Conservation (phyloP, 2,797 vertebrate genomes). For the Setipinna tenuifilis region DNA sequence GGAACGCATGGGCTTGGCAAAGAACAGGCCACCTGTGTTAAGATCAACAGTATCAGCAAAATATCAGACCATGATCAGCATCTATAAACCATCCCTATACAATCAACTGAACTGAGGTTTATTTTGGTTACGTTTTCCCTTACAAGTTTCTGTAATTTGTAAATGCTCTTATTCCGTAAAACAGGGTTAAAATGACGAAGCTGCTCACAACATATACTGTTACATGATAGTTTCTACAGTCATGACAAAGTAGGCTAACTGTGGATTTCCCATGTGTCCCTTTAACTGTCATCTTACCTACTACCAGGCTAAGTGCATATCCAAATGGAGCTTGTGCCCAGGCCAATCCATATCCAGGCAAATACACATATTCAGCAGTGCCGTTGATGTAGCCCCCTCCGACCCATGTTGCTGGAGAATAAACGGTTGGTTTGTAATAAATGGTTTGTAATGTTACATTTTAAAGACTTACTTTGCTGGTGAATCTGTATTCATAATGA, state of each 20-base stretch:
- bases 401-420: conserved; percentile 92
- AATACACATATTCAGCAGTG: conserved; percentile 94
- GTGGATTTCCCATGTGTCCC: neutral
- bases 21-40: conserved; percentile 89
- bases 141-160: neutral
- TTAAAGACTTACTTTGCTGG: neutral
- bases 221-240: neutral
- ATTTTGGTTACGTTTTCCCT: neutral
- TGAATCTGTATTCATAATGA: neutral
- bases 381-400: conserved; percentile 98
- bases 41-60: neutral
- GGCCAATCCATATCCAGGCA: conserved; percentile 88
- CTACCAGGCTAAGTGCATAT: conserved; percentile 91
- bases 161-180: neutral
- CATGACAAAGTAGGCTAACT: neutral
- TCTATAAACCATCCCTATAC: neutral
- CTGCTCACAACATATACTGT: neutral
- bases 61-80: neutral
- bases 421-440: neutral
- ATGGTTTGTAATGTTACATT: neutral
- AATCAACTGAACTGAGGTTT: neutral
- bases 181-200: neutral
- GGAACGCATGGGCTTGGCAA: conserved; percentile 96
- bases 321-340: conserved; percentile 98
- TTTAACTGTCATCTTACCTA: conserved; percentile 79